A percentile compares a stretch with the other conserved stretches of the same genome.
These are phyloP conservation scores for Hecatera dysodea DNA, from an alignment of 2,888 invertebrate species.

Conservation along the genomic window DNA sequence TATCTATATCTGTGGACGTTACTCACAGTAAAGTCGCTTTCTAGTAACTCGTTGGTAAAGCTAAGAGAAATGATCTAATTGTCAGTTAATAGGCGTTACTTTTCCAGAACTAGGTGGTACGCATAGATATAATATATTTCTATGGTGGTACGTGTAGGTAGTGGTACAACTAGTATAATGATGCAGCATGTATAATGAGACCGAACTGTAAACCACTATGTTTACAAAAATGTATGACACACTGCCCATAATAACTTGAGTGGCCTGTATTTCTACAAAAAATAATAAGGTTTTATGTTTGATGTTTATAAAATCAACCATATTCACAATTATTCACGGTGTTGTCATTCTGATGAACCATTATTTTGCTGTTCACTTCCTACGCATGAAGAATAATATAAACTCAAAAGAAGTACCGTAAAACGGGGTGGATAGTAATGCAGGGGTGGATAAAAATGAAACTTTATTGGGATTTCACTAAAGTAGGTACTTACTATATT, in stretches of 20 bases:
- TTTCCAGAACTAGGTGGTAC: conserved; percentile 4
- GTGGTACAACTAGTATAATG: conserved; percentile 7
- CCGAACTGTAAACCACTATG: not conserved
- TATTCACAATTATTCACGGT: not conserved
- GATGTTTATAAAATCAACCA: not conserved
- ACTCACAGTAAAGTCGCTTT: conserved; percentile 32
- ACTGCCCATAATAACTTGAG: not conserved
- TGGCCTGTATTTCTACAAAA: not conserved
- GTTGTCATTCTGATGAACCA: not conserved
- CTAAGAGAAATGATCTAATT: conserved; percentile 15
- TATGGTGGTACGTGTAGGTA: no score
- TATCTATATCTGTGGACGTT: no score
- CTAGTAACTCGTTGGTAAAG: conserved; percentile 4
- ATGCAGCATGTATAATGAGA: not conserved
- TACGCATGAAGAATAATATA: not conserved
- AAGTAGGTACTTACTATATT: no score
- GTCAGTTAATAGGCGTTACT: not conserved
- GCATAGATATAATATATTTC: no score
- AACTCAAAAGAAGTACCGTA: not conserved
- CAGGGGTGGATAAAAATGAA: no score
- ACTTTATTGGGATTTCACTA: no score
- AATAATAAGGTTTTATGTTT: not conserved
- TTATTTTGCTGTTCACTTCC: not conserved
- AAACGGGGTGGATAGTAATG: no score
- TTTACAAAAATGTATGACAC: conserved; percentile 3